phyloP scores from a whole-genome alignment of 2,888 invertebrate genomes.

The Rosalia funebris region DNA sequence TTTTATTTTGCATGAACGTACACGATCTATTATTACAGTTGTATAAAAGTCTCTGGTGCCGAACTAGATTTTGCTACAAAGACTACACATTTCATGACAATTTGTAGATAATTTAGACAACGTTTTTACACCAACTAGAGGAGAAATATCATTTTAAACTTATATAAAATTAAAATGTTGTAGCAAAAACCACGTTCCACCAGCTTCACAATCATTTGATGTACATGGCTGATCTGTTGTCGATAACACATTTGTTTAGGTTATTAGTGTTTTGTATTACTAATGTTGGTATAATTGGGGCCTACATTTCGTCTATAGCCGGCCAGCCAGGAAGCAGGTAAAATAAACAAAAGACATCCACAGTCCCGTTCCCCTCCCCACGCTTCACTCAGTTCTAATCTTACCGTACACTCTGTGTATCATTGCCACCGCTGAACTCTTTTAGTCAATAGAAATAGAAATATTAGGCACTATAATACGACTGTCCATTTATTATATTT shows the following conservation, averaged over 20 bases:
- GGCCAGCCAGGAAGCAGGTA: conserved; percentile 52
- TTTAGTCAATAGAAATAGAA: conserved; percentile 33
- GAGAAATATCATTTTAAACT: too few species aligned
- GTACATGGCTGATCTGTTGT: conserved; percentile 15
- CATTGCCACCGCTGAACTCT: conserved; percentile 42
- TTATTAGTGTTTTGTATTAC: conserved; percentile 28
- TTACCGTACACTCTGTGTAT: conserved; percentile 36
- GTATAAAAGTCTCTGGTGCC: too few species aligned
- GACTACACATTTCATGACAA: too few species aligned
- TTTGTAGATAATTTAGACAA: too few species aligned
- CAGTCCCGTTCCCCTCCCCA: conserved; percentile 26
- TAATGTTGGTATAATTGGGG: conserved; percentile 30
- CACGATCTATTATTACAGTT: too few species aligned
- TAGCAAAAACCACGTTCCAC: too few species aligned
- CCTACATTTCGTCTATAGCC: conserved; percentile 36
- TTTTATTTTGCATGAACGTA: too few species aligned
- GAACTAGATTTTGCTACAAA: too few species aligned
- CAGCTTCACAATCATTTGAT: background rate
- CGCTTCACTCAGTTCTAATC: conserved; percentile 33
- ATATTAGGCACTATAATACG: conserved; percentile 33
- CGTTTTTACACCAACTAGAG: too few species aligned
- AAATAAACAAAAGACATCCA: conserved; percentile 32
- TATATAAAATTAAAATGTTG: too few species aligned
- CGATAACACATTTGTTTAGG: conserved; percentile 19
- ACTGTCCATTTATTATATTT: background rate